Evolutionary conservation across 1,140 invertebrate genomes (phyloP).

Genomic region (Geopemphigus sp.): DNA sequence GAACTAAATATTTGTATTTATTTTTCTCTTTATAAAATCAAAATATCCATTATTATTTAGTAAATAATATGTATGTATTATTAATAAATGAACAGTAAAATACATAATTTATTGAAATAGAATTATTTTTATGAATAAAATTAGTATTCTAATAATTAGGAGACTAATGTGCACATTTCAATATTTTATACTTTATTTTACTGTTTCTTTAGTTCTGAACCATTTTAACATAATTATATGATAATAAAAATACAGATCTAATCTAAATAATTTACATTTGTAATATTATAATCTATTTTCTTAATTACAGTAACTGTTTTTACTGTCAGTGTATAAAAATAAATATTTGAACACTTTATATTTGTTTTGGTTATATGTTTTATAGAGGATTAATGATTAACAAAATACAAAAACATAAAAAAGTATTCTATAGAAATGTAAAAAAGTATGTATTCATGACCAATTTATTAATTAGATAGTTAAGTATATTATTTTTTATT

Average conservation of each 20-base stretch:
- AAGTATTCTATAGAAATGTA: background rate
- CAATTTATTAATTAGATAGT: background rate
- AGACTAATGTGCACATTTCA: too few species aligned
- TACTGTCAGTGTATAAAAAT: constrained; percentile 10
- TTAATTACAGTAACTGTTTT: background rate
- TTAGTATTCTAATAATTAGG: too few species aligned
- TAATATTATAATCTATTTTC: background rate
- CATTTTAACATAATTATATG: background rate
- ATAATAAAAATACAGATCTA: constrained; percentile 16
- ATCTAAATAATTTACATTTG: background rate
- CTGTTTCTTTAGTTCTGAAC: background rate
- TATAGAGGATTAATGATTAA: background rate
- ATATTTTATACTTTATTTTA: too few species aligned
- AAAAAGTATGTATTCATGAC: background rate
- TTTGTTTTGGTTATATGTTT: background rate
- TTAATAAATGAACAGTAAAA: background rate
- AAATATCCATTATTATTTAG: constrained; percentile 11
- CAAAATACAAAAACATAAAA: constrained; percentile 3
- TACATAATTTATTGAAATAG: background rate
- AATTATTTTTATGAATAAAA: background rate
- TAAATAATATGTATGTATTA: background rate
- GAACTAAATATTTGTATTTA: background rate
- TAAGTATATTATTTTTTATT: background rate
- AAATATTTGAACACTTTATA: constrained; percentile 3
- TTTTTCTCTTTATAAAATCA: background rate